These are phyloP conservation scores for Trichonephila clavipes DNA, from an alignment of 1,140 invertebrate genomes.

Conservation along the genomic window DNA sequence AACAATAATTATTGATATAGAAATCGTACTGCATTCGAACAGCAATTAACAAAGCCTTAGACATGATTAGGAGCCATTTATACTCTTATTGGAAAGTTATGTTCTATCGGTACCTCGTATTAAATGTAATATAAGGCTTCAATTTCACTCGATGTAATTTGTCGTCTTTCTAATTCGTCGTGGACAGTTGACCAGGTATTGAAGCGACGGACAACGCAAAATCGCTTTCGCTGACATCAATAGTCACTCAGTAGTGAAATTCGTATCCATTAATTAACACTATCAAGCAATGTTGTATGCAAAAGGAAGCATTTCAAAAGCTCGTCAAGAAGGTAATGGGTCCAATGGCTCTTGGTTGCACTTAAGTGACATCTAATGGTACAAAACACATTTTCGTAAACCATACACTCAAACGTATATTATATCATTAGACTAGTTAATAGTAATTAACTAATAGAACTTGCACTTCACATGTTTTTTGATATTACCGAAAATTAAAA, in stretches of 20 bases:
- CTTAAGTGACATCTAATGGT: not conserved
- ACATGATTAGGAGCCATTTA: not conserved
- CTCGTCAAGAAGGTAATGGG: not conserved
- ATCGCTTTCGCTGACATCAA: constrained; percentile 6
- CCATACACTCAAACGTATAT: too few relatives aligned
- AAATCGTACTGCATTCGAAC: not conserved
- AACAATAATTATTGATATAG: not conserved
- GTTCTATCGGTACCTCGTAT: not conserved
- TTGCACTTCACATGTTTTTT: too few relatives aligned
- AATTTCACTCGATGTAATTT: constrained; percentile 1
- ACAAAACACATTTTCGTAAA: not conserved
- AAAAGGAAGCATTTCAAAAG: constrained; percentile 42
- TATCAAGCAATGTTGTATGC: not conserved
- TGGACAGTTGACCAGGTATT: not conserved
- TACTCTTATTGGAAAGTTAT: constrained; percentile 23
- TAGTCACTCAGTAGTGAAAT: constrained; percentile 2
- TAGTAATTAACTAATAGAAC: too few relatives aligned
- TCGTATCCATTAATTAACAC: constrained; percentile 26
- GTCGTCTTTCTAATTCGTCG: not conserved
- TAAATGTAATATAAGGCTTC: constrained; percentile 14
- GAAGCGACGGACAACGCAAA: not conserved
- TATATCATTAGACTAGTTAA: too few relatives aligned
- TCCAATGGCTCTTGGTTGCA: not conserved
- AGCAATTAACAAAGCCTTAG: not conserved
- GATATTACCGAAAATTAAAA: too few relatives aligned